Base-by-base conservation (phyloP, 2,888 invertebrate genomes). In the Ophion obscuratus region DNA sequence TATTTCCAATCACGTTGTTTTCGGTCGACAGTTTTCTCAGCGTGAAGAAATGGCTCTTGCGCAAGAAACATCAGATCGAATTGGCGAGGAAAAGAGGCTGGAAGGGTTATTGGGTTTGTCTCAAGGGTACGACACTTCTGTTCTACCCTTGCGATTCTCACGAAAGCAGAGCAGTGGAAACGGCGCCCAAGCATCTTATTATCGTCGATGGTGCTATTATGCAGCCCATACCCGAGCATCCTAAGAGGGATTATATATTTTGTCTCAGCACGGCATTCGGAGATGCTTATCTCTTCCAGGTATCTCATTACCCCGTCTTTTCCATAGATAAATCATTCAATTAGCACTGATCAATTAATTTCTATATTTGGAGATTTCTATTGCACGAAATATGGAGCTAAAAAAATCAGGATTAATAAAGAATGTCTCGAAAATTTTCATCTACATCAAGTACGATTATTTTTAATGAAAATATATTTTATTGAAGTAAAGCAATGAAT, bases 201-300 rank as follows among this genome's bases (percentile, higher is more conserved):
- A 98, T 98, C 93, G 98, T 99, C 90, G 98, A 99, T 95, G 98
- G 98, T 83, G 98, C 98, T 91, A 98, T 99, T 94, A 98, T 99
- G 97, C 99, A 99, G 95, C 98, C 99, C 73, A 98, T 99, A 93
- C 99, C 99, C n/a, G 99, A 99, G 94, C 99, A 99, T 95, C 99
- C 99, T 24, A 99, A 99, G 94, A 96, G 99, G 90, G 99, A 99
- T 95, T 97, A 98, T 95, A 99, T 99, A 94, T 99, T 99, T 95
- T 99, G 99, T 94, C 96, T 99, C 92, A 99, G 99, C 95, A 99
- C 99, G 59, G 98, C 99, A 76, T 99, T 99, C 94, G 99, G 99
- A 88, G 99, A 99, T 95, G 99, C 99, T 87, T 99, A 99, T 95
- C 96, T 99, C 88, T 99, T 99, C 95, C 99, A 99, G 96, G 99